Conservation (phyloP, 2,888 invertebrate species). For the Syritta pipiens region DNA sequence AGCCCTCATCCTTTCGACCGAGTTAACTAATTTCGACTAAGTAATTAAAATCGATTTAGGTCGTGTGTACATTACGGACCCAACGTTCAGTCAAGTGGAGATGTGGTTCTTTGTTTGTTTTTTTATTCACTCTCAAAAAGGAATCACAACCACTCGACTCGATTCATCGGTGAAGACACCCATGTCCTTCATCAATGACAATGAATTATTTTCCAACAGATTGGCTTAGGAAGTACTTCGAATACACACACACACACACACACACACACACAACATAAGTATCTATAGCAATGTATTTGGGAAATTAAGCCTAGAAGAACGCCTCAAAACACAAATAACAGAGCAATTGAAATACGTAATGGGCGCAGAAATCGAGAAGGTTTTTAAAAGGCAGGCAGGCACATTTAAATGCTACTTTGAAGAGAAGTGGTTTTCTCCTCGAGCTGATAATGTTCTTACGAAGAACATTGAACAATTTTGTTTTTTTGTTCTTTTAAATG, state of each 20-base stretch:
- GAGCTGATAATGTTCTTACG: conserved; percentile 13
- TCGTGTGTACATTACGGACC: conserved; percentile 4
- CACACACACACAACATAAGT: not conserved
- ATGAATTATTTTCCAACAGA: conserved; percentile 26
- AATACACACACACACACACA: too few species aligned
- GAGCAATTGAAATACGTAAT: not conserved
- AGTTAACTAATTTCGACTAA: conserved; percentile 15
- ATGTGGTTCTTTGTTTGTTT: conserved; percentile 5
- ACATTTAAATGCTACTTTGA: conserved; percentile 8
- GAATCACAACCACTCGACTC: conserved; percentile 2
- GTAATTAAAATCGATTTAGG: conserved; percentile 18
- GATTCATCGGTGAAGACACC: conserved; percentile 21
- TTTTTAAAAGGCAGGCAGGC: not conserved
- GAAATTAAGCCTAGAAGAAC: not conserved
- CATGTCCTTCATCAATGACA: conserved; percentile 19
- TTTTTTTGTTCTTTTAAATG: conserved; percentile 1
- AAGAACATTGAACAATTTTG: conserved; percentile 1
- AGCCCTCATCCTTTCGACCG: conserved; percentile 4
- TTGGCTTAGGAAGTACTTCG: conserved; percentile 1
- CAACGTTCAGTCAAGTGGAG: conserved; percentile 2
- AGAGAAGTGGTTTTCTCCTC: not conserved
- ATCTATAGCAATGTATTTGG: not conserved
- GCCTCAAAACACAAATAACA: not conserved
- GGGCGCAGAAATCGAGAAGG: conserved; percentile 1
- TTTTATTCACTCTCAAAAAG: not conserved